phyloP scores from a whole-genome alignment of 2,888 invertebrate genomes.

The Metalampra italica region DNA sequence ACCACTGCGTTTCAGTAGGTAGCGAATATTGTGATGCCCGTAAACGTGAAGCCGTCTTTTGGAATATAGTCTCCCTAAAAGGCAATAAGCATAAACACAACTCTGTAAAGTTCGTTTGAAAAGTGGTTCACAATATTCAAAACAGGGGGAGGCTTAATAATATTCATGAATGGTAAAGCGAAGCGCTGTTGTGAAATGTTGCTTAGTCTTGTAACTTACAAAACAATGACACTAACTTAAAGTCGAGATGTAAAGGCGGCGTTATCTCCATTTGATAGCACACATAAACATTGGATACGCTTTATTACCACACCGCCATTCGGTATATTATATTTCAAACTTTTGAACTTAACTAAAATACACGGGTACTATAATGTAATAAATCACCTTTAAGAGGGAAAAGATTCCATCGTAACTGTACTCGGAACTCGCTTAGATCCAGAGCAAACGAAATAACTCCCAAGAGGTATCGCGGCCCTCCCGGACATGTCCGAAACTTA shows the following conservation, averaged over 20 bases:
- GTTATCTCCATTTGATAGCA: slow-evolving; percentile 68
- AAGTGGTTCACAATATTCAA: slow-evolving; percentile 59
- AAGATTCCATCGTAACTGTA: slow-evolving; percentile 39
- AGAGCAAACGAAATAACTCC: slow-evolving; percentile 45
- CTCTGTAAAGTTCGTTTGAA: slow-evolving; percentile 49
- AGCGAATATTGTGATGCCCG: slow-evolving; percentile 45
- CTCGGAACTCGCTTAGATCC: slow-evolving; percentile 52
- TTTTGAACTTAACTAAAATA: slow-evolving; percentile 47
- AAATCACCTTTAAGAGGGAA: slow-evolving; percentile 36
- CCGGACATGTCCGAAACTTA: slow-evolving; percentile 48
- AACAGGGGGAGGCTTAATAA: slow-evolving; percentile 65
- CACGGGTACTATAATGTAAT: slow-evolving; percentile 39
- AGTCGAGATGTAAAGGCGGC: slow-evolving; percentile 62
- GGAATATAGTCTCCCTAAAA: slow-evolving; percentile 46
- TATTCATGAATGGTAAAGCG: slow-evolving; percentile 73
- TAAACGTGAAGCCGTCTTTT: slow-evolving; percentile 25
- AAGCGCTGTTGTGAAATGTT: slow-evolving; percentile 65
- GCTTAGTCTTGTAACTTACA: slow-evolving; percentile 70
- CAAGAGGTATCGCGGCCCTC: slow-evolving; percentile 40
- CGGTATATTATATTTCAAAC: slow-evolving; percentile 57
- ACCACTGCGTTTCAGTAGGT: slow-evolving; percentile 24
- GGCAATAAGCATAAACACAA: slow-evolving; percentile 60
- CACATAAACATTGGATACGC: slow-evolving; percentile 61
- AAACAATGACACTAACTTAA: slow-evolving; percentile 75
- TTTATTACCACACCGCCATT: slow-evolving; percentile 53